Conservation (phyloP, 1,140 invertebrate species). For the Rhyzopertha dominica region DNA sequence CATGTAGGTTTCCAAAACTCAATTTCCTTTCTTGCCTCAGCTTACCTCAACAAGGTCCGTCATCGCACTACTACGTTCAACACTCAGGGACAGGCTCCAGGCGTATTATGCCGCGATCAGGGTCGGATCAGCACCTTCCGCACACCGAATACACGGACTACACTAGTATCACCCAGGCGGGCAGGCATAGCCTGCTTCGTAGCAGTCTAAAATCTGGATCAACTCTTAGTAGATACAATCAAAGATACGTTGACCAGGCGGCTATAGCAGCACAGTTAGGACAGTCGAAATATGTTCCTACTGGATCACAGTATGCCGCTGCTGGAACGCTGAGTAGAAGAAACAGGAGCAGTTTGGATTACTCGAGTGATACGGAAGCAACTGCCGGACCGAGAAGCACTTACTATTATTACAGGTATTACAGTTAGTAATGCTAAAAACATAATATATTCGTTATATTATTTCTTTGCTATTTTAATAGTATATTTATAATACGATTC, state of each 20-base stretch:
- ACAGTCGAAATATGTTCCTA: conserved; percentile 41
- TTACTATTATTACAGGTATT: conserved; percentile 69
- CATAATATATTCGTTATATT: too few species aligned
- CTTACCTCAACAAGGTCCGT: conserved; percentile 49
- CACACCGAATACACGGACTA: conserved; percentile 72
- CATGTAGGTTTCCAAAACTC: too few species aligned
- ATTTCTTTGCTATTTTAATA: too few species aligned
- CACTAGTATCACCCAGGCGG: conserved; percentile 59
- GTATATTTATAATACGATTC: too few species aligned
- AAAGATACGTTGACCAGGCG: conserved; percentile 52
- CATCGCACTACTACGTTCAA: conserved; percentile 51
- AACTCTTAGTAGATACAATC: conserved; percentile 49
- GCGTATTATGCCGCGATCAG: conserved; percentile 69
- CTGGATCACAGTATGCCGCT: conserved; percentile 28
- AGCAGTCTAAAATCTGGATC: conserved; percentile 69
- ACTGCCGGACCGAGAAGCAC: conserved; percentile 70
- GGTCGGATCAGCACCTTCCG: conserved; percentile 79
- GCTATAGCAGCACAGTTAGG: conserved; percentile 48
- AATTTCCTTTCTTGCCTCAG: too few species aligned
- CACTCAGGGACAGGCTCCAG: conserved; percentile 47
- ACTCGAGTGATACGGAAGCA: conserved; percentile 92
- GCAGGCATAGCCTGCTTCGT: conserved; percentile 66
- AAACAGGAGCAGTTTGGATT: conserved; percentile 73
- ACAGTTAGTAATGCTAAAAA: too few species aligned
- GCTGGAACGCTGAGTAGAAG: conserved; percentile 58